phyloP scores from a whole-genome alignment of 2,888 invertebrate species.

The Acleris holmiana region DNA sequence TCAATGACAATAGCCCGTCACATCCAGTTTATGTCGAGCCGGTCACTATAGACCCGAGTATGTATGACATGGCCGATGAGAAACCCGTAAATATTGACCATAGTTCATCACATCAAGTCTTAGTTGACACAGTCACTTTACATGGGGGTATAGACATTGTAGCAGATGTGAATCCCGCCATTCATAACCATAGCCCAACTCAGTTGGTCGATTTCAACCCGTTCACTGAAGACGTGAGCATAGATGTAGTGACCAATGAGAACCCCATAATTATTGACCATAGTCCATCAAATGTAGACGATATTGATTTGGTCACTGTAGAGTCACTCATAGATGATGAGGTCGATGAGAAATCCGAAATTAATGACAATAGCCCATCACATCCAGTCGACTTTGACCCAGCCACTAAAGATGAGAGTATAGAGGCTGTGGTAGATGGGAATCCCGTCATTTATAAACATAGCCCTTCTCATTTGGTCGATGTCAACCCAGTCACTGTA shows the following conservation, averaged over 20 bases:
- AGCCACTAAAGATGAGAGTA: no score
- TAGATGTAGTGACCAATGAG: no score
- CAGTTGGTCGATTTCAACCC: background rate
- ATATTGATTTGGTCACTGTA: no score
- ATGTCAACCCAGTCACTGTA: background rate
- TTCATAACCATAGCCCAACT: constrained; percentile 8
- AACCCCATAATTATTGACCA: no score
- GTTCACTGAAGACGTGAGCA: background rate
- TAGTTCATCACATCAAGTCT: no score
- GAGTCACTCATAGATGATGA: background rate
- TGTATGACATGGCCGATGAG: no score
- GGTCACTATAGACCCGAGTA: no score
- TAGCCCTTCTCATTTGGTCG: background rate
- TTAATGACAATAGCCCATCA: constrained; percentile 2
- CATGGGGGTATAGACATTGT: background rate
- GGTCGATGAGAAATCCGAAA: background rate
- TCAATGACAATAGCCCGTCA: constrained; percentile 2
- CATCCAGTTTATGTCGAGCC: background rate
- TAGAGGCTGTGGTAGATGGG: no score
- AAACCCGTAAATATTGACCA: no score
- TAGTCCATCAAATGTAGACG: no score
- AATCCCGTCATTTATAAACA: no score
- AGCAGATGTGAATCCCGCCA: background rate
- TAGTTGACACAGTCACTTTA: no score
- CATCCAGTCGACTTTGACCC: background rate